Conservation (phyloP, 2,797 vertebrate species). For the Heliangelus exortis region DNA sequence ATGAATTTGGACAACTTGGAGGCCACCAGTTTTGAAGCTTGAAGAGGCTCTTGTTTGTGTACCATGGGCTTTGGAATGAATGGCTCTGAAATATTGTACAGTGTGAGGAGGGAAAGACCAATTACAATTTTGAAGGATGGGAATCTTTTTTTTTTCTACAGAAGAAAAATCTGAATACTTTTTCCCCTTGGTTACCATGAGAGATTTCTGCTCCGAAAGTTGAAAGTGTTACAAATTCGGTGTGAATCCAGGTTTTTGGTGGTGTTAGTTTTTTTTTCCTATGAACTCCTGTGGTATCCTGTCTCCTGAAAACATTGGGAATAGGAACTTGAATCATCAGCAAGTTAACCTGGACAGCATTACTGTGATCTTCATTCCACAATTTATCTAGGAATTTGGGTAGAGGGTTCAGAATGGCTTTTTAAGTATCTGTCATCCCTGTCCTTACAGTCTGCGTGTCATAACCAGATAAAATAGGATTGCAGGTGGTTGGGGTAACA, state of each 20-base stretch:
- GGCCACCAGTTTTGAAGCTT: not conserved
- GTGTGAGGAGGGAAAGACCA: not conserved
- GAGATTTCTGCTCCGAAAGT: not conserved
- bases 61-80: not conserved
- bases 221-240: not conserved
- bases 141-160: not conserved
- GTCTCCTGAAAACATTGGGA: not conserved
- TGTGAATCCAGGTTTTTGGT: rapidly evolving
- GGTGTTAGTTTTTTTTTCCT: not conserved
- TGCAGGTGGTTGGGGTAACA: not conserved
- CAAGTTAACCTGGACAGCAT: not conserved
- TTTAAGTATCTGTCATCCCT: not conserved
- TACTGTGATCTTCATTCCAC: not conserved
- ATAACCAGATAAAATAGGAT: not conserved
- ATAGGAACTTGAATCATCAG: not conserved
- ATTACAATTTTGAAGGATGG: not conserved
- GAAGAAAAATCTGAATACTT: not conserved
- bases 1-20: not conserved
- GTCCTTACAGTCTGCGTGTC: not conserved
- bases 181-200: not conserved
- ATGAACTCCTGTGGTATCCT: not conserved
- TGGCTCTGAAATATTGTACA: not conserved
- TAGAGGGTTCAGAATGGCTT: not conserved
- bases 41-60: not conserved
- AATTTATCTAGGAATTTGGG: not conserved